These are phyloP conservation scores for Ianthella basta DNA, from an alignment of 37 sponge, comb jelly and placozoan species.

Conservation along the genomic window DNA sequence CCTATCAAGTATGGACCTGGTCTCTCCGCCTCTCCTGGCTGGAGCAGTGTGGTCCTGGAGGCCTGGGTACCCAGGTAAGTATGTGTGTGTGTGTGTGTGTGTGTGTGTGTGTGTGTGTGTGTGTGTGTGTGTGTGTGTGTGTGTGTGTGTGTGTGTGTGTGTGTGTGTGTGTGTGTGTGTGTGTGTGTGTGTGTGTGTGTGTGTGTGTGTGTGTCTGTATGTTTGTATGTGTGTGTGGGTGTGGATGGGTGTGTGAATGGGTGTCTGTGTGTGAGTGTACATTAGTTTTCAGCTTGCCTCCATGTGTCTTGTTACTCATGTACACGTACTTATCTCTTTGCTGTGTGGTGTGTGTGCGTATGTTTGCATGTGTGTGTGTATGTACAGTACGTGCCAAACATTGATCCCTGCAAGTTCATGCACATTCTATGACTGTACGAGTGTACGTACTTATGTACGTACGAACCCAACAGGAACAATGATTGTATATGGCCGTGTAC, in stretches of 20 bases:
- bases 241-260: not conserved
- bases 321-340: too few relatives aligned
- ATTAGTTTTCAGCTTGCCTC: too few relatives aligned
- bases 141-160: not conserved
- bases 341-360: too few relatives aligned
- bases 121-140: conserved; percentile 15
- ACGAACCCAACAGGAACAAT: too few relatives aligned
- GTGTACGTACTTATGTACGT: too few relatives aligned
- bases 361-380: too few relatives aligned
- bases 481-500: too few relatives aligned
- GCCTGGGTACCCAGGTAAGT: conserved; percentile 4
- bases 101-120: conserved; percentile 40
- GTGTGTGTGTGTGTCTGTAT: conserved; percentile 19
- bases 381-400: too few relatives aligned
- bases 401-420: too few relatives aligned
- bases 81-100: not conserved
- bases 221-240: not conserved
- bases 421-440: too few relatives aligned
- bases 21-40: conserved; percentile 51
- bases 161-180: not conserved
- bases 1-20: conserved; percentile 52
- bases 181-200: conserved; percentile 36
- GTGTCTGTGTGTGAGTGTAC: too few relatives aligned
- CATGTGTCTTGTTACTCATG: too few relatives aligned
- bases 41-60: conserved; percentile 62